A percentile compares a stretch with the other conserved stretches of the same genome.
phyloP scores from a whole-genome alignment of 2,888 invertebrate species.

The Limenitis camilla region DNA sequence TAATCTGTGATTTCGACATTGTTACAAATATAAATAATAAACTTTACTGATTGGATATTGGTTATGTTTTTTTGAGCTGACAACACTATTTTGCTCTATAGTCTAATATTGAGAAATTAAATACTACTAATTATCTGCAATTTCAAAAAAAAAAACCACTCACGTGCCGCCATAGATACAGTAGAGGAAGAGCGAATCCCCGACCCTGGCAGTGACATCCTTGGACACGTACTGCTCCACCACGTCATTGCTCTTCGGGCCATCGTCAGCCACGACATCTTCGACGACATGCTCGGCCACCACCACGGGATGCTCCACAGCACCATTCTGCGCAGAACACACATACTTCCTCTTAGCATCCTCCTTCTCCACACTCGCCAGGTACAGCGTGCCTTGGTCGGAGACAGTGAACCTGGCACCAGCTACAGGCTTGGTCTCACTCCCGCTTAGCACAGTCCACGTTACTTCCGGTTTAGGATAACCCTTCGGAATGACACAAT shows the following conservation, averaged over 20 bases:
- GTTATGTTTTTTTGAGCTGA: too few relatives aligned
- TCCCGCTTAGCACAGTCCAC: conserved; percentile 42
- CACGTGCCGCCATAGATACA: conserved; percentile 61
- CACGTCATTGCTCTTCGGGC: conserved; percentile 34
- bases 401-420: conserved; percentile 36
- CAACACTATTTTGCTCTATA: too few relatives aligned
- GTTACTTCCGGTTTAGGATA: conserved; percentile 50
- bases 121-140: too few relatives aligned
- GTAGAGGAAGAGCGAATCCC: conserved; percentile 42
- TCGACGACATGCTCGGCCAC: conserved; percentile 48
- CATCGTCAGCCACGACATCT: conserved; percentile 20
- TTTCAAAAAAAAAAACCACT: conserved; percentile 29
- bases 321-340: conserved; percentile 46
- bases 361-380: conserved; percentile 45
- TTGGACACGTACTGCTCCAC: conserved; percentile 45
- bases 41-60: too few relatives aligned
- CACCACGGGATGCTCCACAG: conserved; percentile 34
- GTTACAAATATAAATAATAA: too few relatives aligned
- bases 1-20: too few relatives aligned
- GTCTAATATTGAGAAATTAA: too few relatives aligned
- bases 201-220: conserved; percentile 40
- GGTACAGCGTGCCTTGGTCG: conserved; percentile 49
- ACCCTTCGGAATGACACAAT: conserved; percentile 43
- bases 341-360: conserved; percentile 48
- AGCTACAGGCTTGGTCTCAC: conserved; percentile 31